Percentiles rank a stretch among this genome's conserved stretches.
phyloP scores from a whole-genome alignment of 2,888 invertebrate genomes.

The Phalangium opilio region DNA sequence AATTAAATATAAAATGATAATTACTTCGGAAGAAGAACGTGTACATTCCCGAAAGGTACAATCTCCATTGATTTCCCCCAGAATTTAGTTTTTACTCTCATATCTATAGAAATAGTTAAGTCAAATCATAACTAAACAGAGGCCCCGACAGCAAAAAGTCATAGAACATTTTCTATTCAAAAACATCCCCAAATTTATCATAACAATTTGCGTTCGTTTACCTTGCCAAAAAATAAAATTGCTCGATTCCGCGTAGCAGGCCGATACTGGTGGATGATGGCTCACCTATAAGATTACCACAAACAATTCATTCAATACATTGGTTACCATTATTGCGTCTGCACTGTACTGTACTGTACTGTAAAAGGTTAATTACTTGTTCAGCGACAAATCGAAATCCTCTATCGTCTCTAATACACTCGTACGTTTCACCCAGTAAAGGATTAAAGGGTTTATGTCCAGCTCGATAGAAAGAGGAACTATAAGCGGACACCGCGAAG shows the following conservation, averaged over 20 bases:
- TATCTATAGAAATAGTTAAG: slow-evolving; percentile 35
- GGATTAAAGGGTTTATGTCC: slow-evolving; percentile 76
- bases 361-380: no score
- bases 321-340: no score
- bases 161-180: no score
- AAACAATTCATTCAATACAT: no score
- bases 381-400: slow-evolving; percentile 63
- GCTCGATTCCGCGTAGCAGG: slow-evolving; percentile 59
- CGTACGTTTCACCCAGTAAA: slow-evolving; percentile 63
- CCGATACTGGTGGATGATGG: slow-evolving; percentile 69
- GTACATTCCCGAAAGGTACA: slow-evolving; percentile 54
- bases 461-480: slow-evolving; percentile 52
- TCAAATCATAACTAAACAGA: slow-evolving; percentile 1
- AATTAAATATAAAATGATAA: slow-evolving; percentile 5
- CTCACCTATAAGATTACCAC: slow-evolving; percentile 45
- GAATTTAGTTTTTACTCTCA: slow-evolving; percentile 68
- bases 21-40: slow-evolving; percentile 39
- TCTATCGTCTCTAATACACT: slow-evolving; percentile 57
- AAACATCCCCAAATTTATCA: no score
- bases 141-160: no score
- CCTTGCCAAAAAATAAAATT: slow-evolving; percentile 62
- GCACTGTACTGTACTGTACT: no score
- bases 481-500: slow-evolving; percentile 66
- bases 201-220: slow-evolving; percentile 8
- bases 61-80: slow-evolving; percentile 86